These are phyloP conservation scores for Dryocosmus kuriphilus DNA, from an alignment of 2,888 invertebrate genomes.

Conservation along the genomic window DNA sequence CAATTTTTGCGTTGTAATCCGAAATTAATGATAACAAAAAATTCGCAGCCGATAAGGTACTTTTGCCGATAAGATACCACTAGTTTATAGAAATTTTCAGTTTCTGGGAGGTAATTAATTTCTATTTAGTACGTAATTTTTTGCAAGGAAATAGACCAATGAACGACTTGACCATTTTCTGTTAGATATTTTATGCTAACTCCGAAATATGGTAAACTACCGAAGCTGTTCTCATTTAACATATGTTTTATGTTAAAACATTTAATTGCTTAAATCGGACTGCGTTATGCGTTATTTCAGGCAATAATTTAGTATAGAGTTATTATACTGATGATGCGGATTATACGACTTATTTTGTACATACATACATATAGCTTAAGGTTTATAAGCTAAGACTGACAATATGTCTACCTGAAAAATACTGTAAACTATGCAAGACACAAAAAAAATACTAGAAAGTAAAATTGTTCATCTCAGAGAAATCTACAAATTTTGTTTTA, in stretches of 20 bases:
- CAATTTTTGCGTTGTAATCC: not conserved
- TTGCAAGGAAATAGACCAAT: constrained; percentile 9
- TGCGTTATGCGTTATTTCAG: constrained; percentile 30
- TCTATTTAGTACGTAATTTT: constrained; percentile 3
- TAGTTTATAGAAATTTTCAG: constrained; percentile 1
- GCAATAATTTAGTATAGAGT: constrained; percentile 41
- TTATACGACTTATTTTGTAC: constrained; percentile 38
- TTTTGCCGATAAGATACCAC: not conserved
- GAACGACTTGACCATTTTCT: constrained; percentile 63
- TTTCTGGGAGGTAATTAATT: constrained; percentile 10
- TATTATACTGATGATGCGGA: constrained; percentile 38
- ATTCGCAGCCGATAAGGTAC: not conserved
- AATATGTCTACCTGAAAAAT: constrained; percentile 74
- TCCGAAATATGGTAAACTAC: constrained; percentile 64
- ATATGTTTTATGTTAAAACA: constrained; percentile 65
- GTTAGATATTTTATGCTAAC: constrained; percentile 70
- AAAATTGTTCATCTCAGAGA: no score
- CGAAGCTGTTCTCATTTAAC: constrained; percentile 59
- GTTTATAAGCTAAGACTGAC: constrained; percentile 70
- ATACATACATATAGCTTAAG: constrained; percentile 42
- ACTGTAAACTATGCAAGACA: no score
- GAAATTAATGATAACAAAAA: constrained; percentile 3
- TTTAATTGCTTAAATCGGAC: constrained; percentile 41
- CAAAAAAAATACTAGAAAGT: no score
- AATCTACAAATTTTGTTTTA: no score